Base-by-base conservation (phyloP, 2,888 invertebrate genomes). In the Ornithoptera alexandrae region DNA sequence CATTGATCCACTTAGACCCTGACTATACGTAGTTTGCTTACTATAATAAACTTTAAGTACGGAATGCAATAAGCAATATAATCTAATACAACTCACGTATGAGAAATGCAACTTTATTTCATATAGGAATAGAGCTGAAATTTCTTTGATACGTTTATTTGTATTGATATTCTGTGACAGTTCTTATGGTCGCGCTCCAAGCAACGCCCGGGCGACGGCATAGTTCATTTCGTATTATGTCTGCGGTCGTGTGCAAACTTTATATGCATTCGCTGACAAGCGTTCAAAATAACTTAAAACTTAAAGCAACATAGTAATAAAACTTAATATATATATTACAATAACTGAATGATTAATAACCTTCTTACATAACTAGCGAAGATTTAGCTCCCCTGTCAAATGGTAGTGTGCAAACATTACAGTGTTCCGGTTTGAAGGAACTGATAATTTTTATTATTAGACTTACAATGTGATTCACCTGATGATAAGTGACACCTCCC, bases 181-280 rank as follows among this genome's bases (percentile, higher is more conserved):
- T 81, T 81, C 77, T 84, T 84, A 82, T 78, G 75, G 81, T 78
- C 83, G 82, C 82, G 81, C 75, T 79, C 78, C 78, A 80, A 80
- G 78, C 76, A 74, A 68, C 63, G 63, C 74, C 74, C 74, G 74
- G 77, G 74, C 73, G 74, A 73, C 75, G 74, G 72, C 74, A 76
- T 75, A 79, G 73, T 78, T 79, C 74, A 81, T 81, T 78, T 79
- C 77, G 75, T 81, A 83, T 80, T 84, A 80, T 78, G 78, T 76
- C 83, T 80, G 79, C 85, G 78, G 76, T 76, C 71, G 69, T 62
- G 73, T 18, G 15, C 78, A 77, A 74, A 74, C 74, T 72, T 72
- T 72, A 76, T 74, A 69, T 74, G 69, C 74, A 73, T 46, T 65
- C 60, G 15, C 65, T 2, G 56, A 65, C 67, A 69, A 71, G 68